Evolutionary conservation across 2,888 invertebrate genomes (phyloP).

Genomic region (Cataglyphis rosenhaueri): DNA sequence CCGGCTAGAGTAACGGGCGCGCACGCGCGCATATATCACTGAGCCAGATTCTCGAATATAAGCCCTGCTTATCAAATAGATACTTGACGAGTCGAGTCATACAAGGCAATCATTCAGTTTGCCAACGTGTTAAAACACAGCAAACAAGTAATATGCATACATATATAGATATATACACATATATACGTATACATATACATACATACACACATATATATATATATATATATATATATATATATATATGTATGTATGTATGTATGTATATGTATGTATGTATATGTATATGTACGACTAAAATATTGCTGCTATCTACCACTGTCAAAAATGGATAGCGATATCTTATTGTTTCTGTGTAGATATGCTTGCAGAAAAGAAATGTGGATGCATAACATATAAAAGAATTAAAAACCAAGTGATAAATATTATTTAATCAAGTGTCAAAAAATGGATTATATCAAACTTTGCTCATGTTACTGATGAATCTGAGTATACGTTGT

Average conservation of each 20-base stretch:
- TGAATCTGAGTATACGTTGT: neutral
- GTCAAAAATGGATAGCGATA: neutral
- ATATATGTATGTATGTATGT: neutral
- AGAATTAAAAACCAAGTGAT: neutral
- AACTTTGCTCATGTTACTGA: neutral
- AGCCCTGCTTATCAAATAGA: conserved; percentile 26
- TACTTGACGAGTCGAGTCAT: conserved; percentile 17
- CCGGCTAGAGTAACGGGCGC: neutral
- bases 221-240: neutral
- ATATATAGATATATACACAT: neutral
- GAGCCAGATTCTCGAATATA: conserved; percentile 5
- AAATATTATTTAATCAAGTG: neutral
- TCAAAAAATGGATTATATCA: neutral
- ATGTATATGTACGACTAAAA: neutral
- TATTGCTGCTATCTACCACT: neutral
- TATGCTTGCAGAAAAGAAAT: neutral
- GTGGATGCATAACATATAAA: neutral
- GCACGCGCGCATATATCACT: conserved; percentile 20
- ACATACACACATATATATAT: neutral
- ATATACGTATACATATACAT: neutral
- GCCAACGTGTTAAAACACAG: neutral
- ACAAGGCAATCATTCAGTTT: conserved; percentile 29
- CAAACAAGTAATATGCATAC: neutral
- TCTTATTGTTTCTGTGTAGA: neutral
- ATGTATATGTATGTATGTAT: neutral